Evolutionary conservation across 2,888 invertebrate species (phyloP).

Genomic region (Heliconius charithonia): DNA sequence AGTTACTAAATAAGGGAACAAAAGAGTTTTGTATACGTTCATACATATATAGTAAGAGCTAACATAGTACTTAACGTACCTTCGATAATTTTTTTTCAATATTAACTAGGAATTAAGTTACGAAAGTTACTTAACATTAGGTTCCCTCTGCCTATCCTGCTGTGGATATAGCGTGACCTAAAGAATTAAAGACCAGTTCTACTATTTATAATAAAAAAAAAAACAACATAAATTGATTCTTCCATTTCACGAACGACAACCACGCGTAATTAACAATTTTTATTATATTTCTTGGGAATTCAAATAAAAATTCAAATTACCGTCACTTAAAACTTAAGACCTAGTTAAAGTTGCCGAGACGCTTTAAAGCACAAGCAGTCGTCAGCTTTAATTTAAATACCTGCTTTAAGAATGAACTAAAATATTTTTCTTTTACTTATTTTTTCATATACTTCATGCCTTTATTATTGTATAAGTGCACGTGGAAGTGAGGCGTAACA

Average conservation of each 20-base stretch:
- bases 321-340: background rate
- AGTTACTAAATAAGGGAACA: too few relatives aligned
- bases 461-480: too few relatives aligned
- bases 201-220: too few relatives aligned
- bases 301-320: background rate
- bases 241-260: background rate
- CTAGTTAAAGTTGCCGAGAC: background rate
- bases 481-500: too few relatives aligned
- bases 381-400: background rate
- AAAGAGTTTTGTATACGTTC: too few relatives aligned
- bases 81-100: too few relatives aligned
- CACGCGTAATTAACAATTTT: background rate
- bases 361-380: background rate
- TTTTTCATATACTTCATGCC: background rate
- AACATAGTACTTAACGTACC: too few relatives aligned
- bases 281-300: background rate
- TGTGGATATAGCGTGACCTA: background rate
- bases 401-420: background rate
- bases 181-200: background rate
- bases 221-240: too few relatives aligned
- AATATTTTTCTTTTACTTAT: background rate
- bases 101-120: too few relatives aligned
- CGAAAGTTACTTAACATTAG: too few relatives aligned
- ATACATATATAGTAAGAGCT: too few relatives aligned
- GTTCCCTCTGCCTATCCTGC: background rate